Conservation (phyloP, 35 echinoderm and acorn worm species). For the Apostichopus japonicus region DNA sequence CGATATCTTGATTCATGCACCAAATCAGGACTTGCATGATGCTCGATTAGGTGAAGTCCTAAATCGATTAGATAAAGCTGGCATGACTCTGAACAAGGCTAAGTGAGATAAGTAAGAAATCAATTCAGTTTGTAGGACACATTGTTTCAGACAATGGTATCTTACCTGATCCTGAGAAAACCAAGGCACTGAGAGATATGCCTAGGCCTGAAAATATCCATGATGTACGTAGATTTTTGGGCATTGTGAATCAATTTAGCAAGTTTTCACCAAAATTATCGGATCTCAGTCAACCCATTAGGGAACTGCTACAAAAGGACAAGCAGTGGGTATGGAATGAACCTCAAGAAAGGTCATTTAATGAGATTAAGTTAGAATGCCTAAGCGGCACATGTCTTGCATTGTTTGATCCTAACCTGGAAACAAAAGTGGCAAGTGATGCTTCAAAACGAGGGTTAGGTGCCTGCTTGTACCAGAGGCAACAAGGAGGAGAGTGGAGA, state of each 20-base stretch:
- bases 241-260: conserved; percentile 59
- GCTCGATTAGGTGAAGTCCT: conserved; percentile 35
- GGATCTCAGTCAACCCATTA: conserved; percentile 44
- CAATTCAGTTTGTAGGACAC: conserved; percentile 68
- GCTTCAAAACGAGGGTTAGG: conserved; percentile 67
- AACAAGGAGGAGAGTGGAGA: conserved; percentile 48
- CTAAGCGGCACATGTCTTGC: not conserved
- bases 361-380: conserved; percentile 39
- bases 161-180: conserved; percentile 57
- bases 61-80: conserved; percentile 41
- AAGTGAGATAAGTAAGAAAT: conserved; percentile 62
- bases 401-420: conserved; percentile 51
- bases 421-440: conserved; percentile 66
- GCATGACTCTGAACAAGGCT: conserved; percentile 63
- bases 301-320: conserved; percentile 62
- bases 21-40: conserved; percentile 65
- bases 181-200: conserved; percentile 42
- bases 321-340: conserved; percentile 46
- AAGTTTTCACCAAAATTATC: conserved; percentile 61
- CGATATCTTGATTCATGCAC: conserved; percentile 57
- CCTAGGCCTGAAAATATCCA: conserved; percentile 24
- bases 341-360: conserved; percentile 58
- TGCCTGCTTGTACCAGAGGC: conserved; percentile 62
- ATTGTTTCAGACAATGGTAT: conserved; percentile 60
- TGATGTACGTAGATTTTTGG: conserved; percentile 59